A percentile compares a stretch with the other conserved stretches of the same genome.
Evolutionary conservation across 1,140 invertebrate species (phyloP).

Genomic region (Sipha flava): DNA sequence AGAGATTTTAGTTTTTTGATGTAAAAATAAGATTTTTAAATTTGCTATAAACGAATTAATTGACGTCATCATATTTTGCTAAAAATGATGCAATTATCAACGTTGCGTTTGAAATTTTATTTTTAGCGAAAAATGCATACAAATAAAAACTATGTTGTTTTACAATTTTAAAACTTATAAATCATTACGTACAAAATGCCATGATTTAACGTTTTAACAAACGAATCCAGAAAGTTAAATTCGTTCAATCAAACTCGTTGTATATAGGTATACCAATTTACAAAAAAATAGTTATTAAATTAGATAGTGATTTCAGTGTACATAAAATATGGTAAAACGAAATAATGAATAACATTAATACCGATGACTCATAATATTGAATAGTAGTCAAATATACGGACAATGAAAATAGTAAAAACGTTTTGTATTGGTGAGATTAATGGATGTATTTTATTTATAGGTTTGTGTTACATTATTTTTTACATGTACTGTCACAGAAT

Average conservation of each 20-base stretch:
- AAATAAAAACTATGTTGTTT: background rate
- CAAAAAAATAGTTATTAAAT: no score
- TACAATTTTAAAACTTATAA: background rate
- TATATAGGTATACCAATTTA: background rate
- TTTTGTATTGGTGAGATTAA: no score
- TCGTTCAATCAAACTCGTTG: background rate
- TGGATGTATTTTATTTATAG: no score
- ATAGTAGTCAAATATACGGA: no score
- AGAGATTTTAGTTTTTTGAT: no score
- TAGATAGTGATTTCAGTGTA: no score
- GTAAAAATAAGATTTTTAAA: no score
- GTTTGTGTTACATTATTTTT: no score
- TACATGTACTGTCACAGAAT: no score
- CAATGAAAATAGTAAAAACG: no score
- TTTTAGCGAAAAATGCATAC: background rate
- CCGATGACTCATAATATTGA: background rate
- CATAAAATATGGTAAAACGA: no score
- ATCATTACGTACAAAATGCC: background rate
- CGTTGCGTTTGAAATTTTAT: background rate
- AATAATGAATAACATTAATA: no score
- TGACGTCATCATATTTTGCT: background rate
- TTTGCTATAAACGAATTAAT: background rate
- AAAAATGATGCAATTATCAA: background rate
- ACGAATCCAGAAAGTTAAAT: background rate
- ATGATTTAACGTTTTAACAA: background rate